A percentile compares a stretch with the other conserved stretches of the same genome.
These are phyloP conservation scores for Hypanus sabinus DNA, from an alignment of 2,113 vertebrate genomes.

Conservation along the genomic window DNA sequence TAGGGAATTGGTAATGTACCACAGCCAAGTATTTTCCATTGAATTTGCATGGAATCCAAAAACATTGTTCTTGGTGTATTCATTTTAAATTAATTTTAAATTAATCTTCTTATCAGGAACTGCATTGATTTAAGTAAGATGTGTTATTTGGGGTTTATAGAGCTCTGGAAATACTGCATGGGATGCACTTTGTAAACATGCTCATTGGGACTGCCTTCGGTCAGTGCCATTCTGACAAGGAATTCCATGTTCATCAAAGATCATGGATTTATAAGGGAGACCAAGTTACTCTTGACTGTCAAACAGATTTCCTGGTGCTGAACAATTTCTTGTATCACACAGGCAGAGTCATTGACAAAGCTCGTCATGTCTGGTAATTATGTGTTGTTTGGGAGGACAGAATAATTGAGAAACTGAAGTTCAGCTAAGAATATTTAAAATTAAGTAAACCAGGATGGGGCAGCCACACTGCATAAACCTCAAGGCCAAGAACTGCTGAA, in stretches of 20 bases:
- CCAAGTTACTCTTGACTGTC: neutral
- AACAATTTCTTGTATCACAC: neutral
- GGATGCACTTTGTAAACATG: neutral
- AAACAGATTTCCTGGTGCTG: neutral
- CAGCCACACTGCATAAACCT: neutral
- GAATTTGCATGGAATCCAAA: neutral
- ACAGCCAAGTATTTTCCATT: neutral
- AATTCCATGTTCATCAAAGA: no score
- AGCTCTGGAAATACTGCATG: neutral
- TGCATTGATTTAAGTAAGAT: neutral
- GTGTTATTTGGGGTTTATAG: neutral
- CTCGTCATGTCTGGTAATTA: neutral
- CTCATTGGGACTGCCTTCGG: no score
- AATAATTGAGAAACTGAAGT: neutral
- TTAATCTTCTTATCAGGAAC: neutral
- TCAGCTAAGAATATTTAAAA: neutral
- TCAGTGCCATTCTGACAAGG: no score
- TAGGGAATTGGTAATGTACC: neutral
- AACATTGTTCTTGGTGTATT: neutral
- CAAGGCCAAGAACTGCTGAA: neutral
- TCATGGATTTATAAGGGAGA: no score
- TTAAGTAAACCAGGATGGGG: neutral
- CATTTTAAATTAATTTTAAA: neutral
- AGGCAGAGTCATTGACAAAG: neutral
- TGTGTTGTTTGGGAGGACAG: neutral